A percentile compares a stretch with the other conserved stretches of the same genome.
Conservation (phyloP, 2,797 vertebrate species). For the Enteromius trimaculatus region DNA sequence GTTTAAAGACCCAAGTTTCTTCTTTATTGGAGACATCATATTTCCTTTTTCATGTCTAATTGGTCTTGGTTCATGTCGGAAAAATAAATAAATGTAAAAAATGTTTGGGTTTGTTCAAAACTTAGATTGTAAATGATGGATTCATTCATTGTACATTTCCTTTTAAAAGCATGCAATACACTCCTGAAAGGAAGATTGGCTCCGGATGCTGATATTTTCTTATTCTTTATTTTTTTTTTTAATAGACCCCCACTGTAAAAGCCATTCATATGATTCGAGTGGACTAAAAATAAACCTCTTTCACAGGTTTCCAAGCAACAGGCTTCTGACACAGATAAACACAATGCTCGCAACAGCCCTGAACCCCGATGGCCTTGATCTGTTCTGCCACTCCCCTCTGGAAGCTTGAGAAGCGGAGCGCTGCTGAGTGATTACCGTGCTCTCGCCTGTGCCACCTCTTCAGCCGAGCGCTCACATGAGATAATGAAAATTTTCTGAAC, state of each 20-base stretch:
- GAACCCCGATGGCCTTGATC: conserved; percentile 38
- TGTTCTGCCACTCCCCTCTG: conserved; percentile 12
- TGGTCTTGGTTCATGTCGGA: background rate
- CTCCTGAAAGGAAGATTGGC: conserved; percentile 1
- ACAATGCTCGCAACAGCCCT: conserved; percentile 31
- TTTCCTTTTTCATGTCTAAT: background rate
- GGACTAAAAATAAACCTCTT: conserved; percentile 60
- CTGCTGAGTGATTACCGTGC: background rate
- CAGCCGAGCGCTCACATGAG: conserved; percentile 1
- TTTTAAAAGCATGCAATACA: background rate
- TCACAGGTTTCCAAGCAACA: conserved; percentile 63
- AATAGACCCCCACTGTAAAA: conserved; percentile 41
- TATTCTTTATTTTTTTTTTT: conserved; percentile 3
- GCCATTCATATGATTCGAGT: conserved; percentile 36
- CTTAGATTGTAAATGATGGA: background rate
- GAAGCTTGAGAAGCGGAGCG: background rate
- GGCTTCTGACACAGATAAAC: conserved; percentile 54
- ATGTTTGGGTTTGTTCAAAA: background rate
- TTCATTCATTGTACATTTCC: conserved; percentile 16
- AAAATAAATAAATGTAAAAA: background rate
- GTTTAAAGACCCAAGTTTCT: background rate
- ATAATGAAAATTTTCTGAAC: conserved; percentile 33
- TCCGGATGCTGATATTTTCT: conserved; percentile 10
- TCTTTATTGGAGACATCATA: too few species aligned
- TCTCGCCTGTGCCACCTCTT: conserved; percentile 20